A percentile compares a stretch with the other conserved stretches of the same genome.
These are phyloP conservation scores for Corynorhinus townsendii DNA, from an alignment of 2,113 vertebrate species.

Conservation along the genomic window DNA sequence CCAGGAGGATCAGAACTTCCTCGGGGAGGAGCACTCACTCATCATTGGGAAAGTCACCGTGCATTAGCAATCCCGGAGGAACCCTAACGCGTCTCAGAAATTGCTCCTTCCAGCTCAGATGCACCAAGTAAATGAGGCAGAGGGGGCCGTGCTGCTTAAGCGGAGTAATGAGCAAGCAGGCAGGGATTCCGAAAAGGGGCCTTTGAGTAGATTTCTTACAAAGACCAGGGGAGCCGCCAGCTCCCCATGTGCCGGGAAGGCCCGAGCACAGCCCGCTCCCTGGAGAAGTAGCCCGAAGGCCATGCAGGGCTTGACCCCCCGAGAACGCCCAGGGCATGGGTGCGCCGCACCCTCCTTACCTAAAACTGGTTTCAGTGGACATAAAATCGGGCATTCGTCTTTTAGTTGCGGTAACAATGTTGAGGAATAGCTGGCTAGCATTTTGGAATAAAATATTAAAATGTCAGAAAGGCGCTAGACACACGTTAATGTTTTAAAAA, in stretches of 20 bases:
- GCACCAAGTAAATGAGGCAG: neutral
- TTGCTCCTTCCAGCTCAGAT: neutral
- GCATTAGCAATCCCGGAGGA: neutral
- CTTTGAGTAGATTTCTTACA: neutral
- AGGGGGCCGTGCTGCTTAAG: neutral
- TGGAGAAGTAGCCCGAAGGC: neutral
- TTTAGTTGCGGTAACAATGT: neutral
- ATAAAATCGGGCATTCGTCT: neutral
- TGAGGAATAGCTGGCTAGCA: neutral
- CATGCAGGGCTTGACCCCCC: neutral
- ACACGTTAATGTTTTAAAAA: neutral
- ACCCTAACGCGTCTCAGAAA: neutral
- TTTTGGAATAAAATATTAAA: neutral
- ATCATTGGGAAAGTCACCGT: neutral
- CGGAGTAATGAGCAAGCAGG: neutral
- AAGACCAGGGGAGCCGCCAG: neutral
- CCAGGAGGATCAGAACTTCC: neutral
- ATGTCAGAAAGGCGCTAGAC: neutral
- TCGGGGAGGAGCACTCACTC: rapidly evolving
- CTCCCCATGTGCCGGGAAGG: neutral
- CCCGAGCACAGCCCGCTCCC: neutral
- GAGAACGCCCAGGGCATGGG: neutral
- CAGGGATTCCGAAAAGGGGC: neutral
- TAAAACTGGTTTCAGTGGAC: neutral
- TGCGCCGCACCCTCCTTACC: neutral